A percentile compares a stretch with the other conserved stretches of the same genome.
phyloP scores from a whole-genome alignment of 1,140 invertebrate genomes.

The Piezodorus guildinii region DNA sequence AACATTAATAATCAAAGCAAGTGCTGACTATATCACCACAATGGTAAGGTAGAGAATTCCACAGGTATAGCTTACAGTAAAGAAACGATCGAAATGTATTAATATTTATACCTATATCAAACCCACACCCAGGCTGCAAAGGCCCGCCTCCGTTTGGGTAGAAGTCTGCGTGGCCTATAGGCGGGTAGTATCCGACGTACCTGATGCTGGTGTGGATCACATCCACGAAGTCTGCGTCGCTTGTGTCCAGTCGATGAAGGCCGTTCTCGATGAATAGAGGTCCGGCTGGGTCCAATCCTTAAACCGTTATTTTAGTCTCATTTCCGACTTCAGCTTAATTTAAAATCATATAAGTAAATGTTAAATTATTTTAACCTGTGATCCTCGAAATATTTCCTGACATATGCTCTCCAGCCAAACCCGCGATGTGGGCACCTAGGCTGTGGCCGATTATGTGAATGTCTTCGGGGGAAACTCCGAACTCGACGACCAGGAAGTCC shows the following conservation, averaged over 20 bases:
- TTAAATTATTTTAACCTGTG: background rate
- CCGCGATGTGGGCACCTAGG: constrained; percentile 68
- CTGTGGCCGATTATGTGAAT: constrained; percentile 74
- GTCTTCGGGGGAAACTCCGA: constrained; percentile 34
- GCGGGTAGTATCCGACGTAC: constrained; percentile 40
- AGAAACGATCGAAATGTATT: too few relatives aligned
- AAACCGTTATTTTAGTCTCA: constrained; percentile 24
- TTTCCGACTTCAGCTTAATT: background rate
- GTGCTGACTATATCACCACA: too few relatives aligned
- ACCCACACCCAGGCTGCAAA: constrained; percentile 41
- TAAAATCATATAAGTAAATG: too few relatives aligned
- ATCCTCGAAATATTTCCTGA: constrained; percentile 2
- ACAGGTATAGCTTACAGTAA: too few relatives aligned
- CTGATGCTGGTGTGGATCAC: constrained; percentile 44
- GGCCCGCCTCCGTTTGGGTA: constrained; percentile 46
- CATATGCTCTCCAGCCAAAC: constrained; percentile 46
- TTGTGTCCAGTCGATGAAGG: constrained; percentile 39
- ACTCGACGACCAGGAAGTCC: constrained; percentile 2
- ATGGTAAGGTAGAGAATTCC: too few relatives aligned
- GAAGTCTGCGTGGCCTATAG: constrained; percentile 46
- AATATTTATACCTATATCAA: constrained; percentile 5
- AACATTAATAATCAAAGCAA: too few relatives aligned
- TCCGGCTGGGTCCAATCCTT: constrained; percentile 31
- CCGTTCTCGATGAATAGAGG: constrained; percentile 29
- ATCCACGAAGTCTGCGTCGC: constrained; percentile 43